Base-by-base conservation (phyloP, 2,888 invertebrate species). In the Therioaphis trifolii region DNA sequence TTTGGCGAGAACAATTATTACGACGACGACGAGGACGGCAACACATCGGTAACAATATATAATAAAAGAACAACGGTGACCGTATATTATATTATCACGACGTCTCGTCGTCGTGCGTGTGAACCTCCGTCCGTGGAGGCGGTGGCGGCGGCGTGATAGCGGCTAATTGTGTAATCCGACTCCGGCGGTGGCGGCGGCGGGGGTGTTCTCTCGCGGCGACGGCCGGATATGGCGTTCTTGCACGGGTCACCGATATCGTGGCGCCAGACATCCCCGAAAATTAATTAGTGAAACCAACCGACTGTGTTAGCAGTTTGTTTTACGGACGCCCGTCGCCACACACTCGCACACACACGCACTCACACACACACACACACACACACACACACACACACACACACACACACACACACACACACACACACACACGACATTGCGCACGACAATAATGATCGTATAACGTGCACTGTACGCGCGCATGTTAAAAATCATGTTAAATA, bases 131-230 rank as follows among this genome's bases (percentile, higher is more conserved):
- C 43, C 21, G 15, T 12, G 12, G 12, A 4, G 4, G 4, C 21
- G 27, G 2, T 9, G 52, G n/a, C 55, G 52, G 55, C 55, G 52
- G 55, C 46, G 82, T 74, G 63, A 82, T 82, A 82, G 35, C 72
- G 82, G 35, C 82, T 82, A 82, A 82, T 82, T 82, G 74, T 66
- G 82, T 82, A 82, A 82, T 82, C 82, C 49, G 82, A 82, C 21
- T 46, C 82, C 72, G 63, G 27, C 40, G 49, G 12, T 2, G 69
- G 12, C 46, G 12, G 58, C 14, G 43, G 21, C 0, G 43, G 18
- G 46, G 82, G 72, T 66, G 63, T 63, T 9, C 71, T 61, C 61
- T 63, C 52, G 63, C 49, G 69, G 18, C 82, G 69, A 14, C 82
- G 49, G 74, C 82, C 72, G 82, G 82, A 82, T 63, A 82, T 27